Percentiles rank a stretch among this genome's conserved stretches.
These are phyloP conservation scores for Branchipolynoe longqiensis DNA, from an alignment of 2,888 invertebrate genomes.

Conservation along the genomic window DNA sequence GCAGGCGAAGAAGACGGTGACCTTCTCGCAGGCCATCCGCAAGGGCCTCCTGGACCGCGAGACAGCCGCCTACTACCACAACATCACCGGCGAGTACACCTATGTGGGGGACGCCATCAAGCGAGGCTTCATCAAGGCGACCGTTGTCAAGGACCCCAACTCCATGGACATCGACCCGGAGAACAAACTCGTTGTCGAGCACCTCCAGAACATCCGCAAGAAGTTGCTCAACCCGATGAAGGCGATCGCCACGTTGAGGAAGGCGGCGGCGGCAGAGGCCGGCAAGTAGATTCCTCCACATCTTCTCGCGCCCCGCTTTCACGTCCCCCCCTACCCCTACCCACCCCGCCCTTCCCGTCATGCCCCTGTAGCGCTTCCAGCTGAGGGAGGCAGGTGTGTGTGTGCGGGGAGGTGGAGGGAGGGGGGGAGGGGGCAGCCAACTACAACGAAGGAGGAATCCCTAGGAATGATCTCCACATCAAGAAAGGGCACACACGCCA, in stretches of 20 bases:
- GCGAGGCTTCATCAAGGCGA: constrained; percentile 79
- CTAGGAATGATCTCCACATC: constrained; percentile 23
- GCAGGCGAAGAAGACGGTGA: constrained; percentile 69
- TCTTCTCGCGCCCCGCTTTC: background rate
- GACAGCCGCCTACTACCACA: constrained; percentile 77
- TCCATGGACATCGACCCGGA: constrained; percentile 77
- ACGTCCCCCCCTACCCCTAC: background rate
- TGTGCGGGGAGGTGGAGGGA: background rate
- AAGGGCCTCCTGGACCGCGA: constrained; percentile 74
- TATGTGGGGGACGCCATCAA: constrained; percentile 80
- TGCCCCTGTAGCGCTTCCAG: background rate
- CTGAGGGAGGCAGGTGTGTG: background rate
- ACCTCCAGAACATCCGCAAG: constrained; percentile 71
- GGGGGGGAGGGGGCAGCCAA: background rate
- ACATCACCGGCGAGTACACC: constrained; percentile 73
- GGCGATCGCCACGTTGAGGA: constrained; percentile 72
- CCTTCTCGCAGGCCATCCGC: constrained; percentile 67
- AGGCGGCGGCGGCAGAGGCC: constrained; percentile 58
- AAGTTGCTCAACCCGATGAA: constrained; percentile 75
- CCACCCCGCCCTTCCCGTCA: background rate
- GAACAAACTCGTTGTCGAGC: constrained; percentile 77
- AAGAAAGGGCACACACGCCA: too few species aligned
- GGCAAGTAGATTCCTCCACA: constrained; percentile 58
- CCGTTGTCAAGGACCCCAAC: constrained; percentile 75
- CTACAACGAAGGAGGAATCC: constrained; percentile 31